A percentile compares a stretch with the other conserved stretches of the same genome.
Conservation (phyloP, 2,797 vertebrate genomes). For the Alfaro cultratus region DNA sequence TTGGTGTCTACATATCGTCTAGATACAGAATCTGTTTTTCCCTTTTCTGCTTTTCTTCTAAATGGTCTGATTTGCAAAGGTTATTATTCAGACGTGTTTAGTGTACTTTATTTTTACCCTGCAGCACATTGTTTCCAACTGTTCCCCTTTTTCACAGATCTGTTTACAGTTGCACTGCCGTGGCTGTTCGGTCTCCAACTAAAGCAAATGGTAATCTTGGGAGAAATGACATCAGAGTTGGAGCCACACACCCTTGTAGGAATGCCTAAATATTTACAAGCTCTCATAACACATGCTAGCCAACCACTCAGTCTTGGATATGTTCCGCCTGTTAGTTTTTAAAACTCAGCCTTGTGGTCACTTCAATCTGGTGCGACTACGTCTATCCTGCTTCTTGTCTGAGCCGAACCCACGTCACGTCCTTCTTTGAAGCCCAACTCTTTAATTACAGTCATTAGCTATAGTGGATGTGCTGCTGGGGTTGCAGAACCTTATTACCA, state of each 20-base stretch:
- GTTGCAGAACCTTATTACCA: constrained; percentile 71
- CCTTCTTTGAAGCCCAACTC: constrained; percentile 52
- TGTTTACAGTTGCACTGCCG: constrained; percentile 53
- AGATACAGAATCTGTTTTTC: constrained; percentile 22
- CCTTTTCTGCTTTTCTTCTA: constrained; percentile 4
- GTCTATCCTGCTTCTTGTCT: constrained; percentile 63
- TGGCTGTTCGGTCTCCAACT: constrained; percentile 53
- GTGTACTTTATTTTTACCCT: constrained; percentile 43
- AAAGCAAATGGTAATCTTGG: constrained; percentile 63
- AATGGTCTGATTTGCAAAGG: constrained; percentile 52
- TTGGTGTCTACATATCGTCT: constrained; percentile 45
- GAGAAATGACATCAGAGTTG: constrained; percentile 68
- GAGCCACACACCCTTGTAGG: constrained; percentile 67
- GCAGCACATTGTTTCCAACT: constrained; percentile 43
- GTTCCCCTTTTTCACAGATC: constrained; percentile 49
- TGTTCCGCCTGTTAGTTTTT: constrained; percentile 46
- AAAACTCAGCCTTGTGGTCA: constrained; percentile 55
- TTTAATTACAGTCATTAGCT: constrained; percentile 81
- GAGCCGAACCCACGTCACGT: constrained; percentile 61
- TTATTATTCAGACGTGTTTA: constrained; percentile 36
- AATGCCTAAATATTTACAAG: constrained; percentile 72
- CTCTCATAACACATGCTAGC: constrained; percentile 51
- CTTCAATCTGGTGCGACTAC: constrained; percentile 44
- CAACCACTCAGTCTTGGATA: constrained; percentile 39
- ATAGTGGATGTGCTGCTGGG: constrained; percentile 64